phyloP scores from a whole-genome alignment of 2,797 vertebrate genomes.

The Pseudochromis fuscus region DNA sequence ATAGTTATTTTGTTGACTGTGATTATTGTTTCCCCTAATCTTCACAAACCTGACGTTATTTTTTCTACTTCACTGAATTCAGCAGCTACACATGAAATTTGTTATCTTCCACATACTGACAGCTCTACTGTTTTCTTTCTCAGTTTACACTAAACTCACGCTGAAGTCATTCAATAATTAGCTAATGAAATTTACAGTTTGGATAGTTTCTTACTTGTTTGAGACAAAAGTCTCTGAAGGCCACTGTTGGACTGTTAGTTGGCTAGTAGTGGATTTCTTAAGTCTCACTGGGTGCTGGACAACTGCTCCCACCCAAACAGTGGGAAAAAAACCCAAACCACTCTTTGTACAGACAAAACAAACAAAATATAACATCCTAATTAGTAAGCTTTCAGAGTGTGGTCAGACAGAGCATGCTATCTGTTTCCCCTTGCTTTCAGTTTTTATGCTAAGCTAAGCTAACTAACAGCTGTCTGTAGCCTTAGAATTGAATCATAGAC shows the following conservation, averaged over 20 bases:
- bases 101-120: background rate
- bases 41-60: background rate
- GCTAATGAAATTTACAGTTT: background rate
- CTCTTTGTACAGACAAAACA: background rate
- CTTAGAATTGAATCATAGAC: too few species aligned
- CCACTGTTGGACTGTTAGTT: background rate
- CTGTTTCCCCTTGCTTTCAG: background rate
- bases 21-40: conserved; percentile 3
- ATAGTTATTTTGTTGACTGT: background rate
- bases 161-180: background rate
- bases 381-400: background rate
- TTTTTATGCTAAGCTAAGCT: background rate
- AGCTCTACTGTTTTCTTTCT: background rate
- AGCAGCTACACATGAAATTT: background rate
- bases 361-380: background rate
- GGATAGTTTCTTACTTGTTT: background rate
- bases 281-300: background rate
- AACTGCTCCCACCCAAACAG: background rate
- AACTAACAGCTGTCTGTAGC: background rate
- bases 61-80: background rate
- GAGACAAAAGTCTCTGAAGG: background rate
- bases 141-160: background rate
- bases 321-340: too few species aligned
- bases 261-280: conserved; percentile 2
- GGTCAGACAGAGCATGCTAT: background rate